A percentile compares a stretch with the other conserved stretches of the same genome.
Evolutionary conservation across 2,888 invertebrate species (phyloP).

Genomic region (Podabrus alpinus): DNA sequence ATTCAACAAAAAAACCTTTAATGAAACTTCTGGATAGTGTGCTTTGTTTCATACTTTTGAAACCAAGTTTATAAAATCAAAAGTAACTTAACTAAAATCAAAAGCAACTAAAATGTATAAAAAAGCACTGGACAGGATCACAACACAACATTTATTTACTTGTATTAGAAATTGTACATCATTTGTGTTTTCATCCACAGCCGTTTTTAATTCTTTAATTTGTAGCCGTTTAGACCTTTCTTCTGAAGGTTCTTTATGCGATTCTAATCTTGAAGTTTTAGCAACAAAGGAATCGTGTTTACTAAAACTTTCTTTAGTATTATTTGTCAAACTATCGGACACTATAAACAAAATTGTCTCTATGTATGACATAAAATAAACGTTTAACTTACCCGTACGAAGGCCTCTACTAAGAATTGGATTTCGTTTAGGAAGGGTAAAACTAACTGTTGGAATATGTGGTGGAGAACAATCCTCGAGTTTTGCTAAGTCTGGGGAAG

Average conservation of each 20-base stretch:
- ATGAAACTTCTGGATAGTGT: not conserved
- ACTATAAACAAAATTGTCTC: constrained; percentile 33
- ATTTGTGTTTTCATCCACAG: constrained; percentile 54
- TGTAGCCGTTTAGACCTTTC: constrained; percentile 46
- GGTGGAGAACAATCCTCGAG: constrained; percentile 64
- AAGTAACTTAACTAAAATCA: not conserved
- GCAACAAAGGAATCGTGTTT: constrained; percentile 72
- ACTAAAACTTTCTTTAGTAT: constrained; percentile 56
- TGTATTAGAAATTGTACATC: constrained; percentile 68
- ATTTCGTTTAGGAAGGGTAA: constrained; percentile 70
- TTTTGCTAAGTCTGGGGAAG: constrained; percentile 78
- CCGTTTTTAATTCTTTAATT: constrained; percentile 53
- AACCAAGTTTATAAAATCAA: not conserved
- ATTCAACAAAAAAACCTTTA: not conserved
- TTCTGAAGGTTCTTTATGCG: constrained; percentile 48
- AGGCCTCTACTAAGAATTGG: constrained; percentile 64
- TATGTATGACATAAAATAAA: not conserved
- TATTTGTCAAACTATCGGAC: constrained; percentile 48
- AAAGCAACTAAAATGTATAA: not conserved
- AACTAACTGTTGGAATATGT: constrained; percentile 64
- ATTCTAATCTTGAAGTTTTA: constrained; percentile 69
- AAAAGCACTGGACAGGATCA: not conserved
- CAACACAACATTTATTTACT: constrained; percentile 52
- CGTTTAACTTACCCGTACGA: constrained; percentile 45
- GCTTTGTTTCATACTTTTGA: not conserved